These are phyloP conservation scores for Drosophila villosipedis DNA, from an alignment of 2,888 invertebrate genomes.

Conservation along the genomic window DNA sequence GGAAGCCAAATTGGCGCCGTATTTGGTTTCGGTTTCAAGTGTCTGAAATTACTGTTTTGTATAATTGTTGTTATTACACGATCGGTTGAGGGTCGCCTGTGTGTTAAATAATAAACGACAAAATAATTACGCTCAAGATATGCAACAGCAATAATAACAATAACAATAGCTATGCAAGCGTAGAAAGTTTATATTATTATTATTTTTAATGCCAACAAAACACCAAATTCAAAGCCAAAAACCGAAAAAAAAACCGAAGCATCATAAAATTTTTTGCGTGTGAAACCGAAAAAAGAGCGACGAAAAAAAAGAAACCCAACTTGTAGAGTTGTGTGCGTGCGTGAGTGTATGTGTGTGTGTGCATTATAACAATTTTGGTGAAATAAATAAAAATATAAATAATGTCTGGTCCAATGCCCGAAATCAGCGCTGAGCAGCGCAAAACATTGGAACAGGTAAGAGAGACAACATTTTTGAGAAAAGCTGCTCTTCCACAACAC, in stretches of 20 bases:
- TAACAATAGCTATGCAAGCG: slow-evolving; percentile 62
- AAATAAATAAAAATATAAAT: slow-evolving; percentile 42
- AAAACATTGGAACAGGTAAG: slow-evolving; percentile 70
- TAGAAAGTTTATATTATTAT: slow-evolving; percentile 75
- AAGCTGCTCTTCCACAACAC: slow-evolving; percentile 11
- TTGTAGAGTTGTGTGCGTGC: slow-evolving; percentile 6
- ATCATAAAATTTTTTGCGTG: slow-evolving; percentile 42
- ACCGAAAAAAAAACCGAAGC: slow-evolving; percentile 12
- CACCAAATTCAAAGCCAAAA: slow-evolving; percentile 58
- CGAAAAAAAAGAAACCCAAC: slow-evolving; percentile 60
- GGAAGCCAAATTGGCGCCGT: slow-evolving; percentile 31
- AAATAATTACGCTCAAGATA: slow-evolving; percentile 68
- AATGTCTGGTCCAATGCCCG: slow-evolving; percentile 75
- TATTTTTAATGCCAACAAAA: slow-evolving; percentile 51
- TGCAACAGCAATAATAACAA: slow-evolving; percentile 33
- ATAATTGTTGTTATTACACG: slow-evolving; percentile 58
- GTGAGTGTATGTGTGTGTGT: slow-evolving; percentile 14
- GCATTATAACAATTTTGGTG: slow-evolving; percentile 38
- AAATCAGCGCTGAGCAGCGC: slow-evolving; percentile 69
- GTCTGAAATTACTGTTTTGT: slow-evolving; percentile 26
- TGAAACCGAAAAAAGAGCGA: slow-evolving; percentile 29
- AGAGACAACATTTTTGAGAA: neutral
- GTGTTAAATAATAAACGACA: slow-evolving; percentile 46
- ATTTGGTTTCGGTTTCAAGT: slow-evolving; percentile 9
- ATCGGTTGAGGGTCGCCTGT: slow-evolving; percentile 18